These are phyloP conservation scores for Fulica atra DNA, from an alignment of 2,113 vertebrate genomes.

Conservation along the genomic window DNA sequence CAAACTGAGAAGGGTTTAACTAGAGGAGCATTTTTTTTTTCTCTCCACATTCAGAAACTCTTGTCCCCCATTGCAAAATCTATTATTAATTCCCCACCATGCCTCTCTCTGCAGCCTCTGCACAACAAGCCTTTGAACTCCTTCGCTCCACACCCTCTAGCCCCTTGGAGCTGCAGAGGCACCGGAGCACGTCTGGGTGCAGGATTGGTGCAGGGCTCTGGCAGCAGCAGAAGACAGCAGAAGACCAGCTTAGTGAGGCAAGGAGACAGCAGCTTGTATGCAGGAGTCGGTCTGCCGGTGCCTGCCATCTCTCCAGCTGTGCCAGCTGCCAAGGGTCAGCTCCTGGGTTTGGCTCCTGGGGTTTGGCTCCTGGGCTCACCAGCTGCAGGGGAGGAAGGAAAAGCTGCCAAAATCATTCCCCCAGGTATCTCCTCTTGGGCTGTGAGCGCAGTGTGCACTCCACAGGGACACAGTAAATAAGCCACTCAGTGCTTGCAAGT, in stretches of 20 bases:
- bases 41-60: not conserved
- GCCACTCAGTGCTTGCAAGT: not conserved
- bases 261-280: not conserved
- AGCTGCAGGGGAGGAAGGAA: not conserved
- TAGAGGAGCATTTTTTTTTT: not conserved
- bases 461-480: not conserved
- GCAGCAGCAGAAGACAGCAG: not conserved
- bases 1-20: not conserved
- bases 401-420: not conserved
- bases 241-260: accelerated
- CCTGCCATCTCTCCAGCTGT: not conserved
- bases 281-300: accelerated
- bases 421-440: not conserved
- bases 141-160: not conserved
- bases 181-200: accelerated
- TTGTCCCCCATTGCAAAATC: not conserved
- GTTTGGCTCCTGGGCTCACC: not conserved
- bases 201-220: accelerated
- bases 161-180: not conserved
- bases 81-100: not conserved
- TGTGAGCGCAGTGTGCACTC: not conserved
- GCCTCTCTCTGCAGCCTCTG: not conserved
- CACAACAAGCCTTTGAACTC: not conserved
- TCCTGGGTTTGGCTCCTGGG: not conserved
- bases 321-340: not conserved